Conservation (phyloP, 1,140 invertebrate species). For the Aphis craccivora region DNA sequence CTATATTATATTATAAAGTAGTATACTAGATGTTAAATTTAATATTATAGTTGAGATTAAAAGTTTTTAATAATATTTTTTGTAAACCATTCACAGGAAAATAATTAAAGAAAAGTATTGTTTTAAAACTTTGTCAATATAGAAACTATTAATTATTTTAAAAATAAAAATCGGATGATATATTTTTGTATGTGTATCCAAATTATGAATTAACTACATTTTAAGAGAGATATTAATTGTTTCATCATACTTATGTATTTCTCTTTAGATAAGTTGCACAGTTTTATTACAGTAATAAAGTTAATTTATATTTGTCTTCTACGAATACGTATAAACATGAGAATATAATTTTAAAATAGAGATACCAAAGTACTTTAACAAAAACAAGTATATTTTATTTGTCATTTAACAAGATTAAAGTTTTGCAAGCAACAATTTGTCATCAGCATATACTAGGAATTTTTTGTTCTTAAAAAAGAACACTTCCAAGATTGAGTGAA, state of each 20-base stretch:
- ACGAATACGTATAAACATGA: not conserved
- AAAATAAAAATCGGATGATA: not conserved
- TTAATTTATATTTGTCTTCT: constrained; percentile 22
- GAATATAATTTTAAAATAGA: constrained; percentile 22
- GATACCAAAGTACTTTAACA: not conserved
- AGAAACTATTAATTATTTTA: not conserved
- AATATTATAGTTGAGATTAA: not conserved
- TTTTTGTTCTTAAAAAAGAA: constrained; percentile 5
- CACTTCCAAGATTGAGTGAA: not conserved
- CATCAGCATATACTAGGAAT: not conserved
- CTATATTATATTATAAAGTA: not conserved
- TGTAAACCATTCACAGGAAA: not conserved
- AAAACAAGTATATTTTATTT: constrained; percentile 38
- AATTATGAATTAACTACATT: not conserved
- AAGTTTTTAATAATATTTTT: not conserved
- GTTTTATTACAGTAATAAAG: constrained; percentile 53
- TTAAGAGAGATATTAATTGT: not conserved
- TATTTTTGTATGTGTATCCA: not conserved
- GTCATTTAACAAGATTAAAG: constrained; percentile 38
- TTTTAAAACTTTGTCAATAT: not conserved
- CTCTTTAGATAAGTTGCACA: not conserved
- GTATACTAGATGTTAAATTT: not conserved
- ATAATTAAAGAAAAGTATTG: not conserved
- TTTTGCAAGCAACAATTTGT: constrained; percentile 29
- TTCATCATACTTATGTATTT: not conserved